Conservation (phyloP, 2,113 vertebrate species). For the Daubentonia madagascariensis region DNA sequence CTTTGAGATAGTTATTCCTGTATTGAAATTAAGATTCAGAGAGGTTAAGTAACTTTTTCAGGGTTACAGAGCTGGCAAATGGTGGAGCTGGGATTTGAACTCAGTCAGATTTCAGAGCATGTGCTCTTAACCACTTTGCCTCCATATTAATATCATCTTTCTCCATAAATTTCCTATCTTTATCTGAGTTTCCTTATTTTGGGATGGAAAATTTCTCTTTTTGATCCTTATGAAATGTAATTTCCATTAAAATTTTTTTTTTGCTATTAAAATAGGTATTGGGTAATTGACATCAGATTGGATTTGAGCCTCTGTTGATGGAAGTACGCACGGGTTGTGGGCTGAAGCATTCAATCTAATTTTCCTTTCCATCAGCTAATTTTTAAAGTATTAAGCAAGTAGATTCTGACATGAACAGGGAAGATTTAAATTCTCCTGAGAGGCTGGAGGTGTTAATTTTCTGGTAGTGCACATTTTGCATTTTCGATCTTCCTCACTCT, state of each 20-base stretch:
- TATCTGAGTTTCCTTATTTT: constrained; percentile 12
- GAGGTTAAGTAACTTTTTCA: not conserved
- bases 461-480: not conserved
- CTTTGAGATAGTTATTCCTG: not conserved
- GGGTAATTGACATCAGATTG: not conserved
- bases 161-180: not conserved
- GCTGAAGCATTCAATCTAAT: not conserved
- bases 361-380: constrained; percentile 42
- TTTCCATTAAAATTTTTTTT: not conserved
- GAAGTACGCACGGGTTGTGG: not conserved
- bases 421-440: constrained; percentile 40
- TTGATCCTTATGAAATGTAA: not conserved
- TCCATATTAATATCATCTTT: not conserved
- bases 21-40: not conserved
- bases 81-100: not conserved
- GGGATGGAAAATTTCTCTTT: not conserved
- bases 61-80: not conserved
- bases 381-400: constrained; percentile 36
- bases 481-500: not conserved
- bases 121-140: not conserved
- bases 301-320: not conserved
- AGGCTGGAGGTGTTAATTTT: constrained; percentile 44
- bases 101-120: not conserved
- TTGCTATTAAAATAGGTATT: not conserved
- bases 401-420: constrained; percentile 1